Conservation (phyloP, 2,113 vertebrate species). For the Lepus americanus region DNA sequence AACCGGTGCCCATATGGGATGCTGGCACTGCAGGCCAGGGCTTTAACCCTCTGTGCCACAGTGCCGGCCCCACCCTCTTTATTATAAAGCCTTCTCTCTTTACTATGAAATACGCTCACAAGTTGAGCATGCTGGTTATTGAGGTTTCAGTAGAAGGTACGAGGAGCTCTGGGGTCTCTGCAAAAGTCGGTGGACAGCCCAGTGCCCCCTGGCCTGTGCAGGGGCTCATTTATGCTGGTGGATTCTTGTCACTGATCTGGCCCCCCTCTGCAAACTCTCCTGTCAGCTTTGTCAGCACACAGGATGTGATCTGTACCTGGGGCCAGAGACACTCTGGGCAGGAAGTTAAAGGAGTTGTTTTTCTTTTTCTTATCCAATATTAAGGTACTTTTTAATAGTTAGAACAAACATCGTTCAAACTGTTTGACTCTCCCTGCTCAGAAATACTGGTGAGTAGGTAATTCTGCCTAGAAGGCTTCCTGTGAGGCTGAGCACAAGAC, state of each 20-base stretch:
- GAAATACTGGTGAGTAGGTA: conserved; percentile 34
- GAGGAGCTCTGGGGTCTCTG: not conserved
- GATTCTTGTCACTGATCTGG: not conserved
- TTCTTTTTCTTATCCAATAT: not conserved
- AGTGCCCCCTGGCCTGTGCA: not conserved
- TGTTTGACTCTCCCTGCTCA: conserved; percentile 1
- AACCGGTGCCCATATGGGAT: too few species aligned
- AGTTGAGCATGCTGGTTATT: not conserved
- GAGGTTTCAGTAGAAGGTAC: not conserved
- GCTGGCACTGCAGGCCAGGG: too few species aligned
- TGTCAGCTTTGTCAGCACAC: not conserved
- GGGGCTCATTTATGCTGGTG: not conserved
- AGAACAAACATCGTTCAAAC: conserved; percentile 24
- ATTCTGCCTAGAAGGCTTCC: not conserved
- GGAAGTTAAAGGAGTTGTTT: conserved; percentile 9
- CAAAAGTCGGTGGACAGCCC: not conserved
- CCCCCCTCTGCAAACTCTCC: not conserved
- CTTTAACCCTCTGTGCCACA: too few species aligned
- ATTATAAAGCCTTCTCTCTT: not conserved
- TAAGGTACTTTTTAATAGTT: conserved; percentile 3
- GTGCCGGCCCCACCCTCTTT: not conserved
- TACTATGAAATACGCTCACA: conserved; percentile 18
- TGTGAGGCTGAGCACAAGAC: not conserved
- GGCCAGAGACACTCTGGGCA: not conserved
- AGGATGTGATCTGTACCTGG: not conserved